Evolutionary conservation across 2,888 invertebrate species (phyloP).

Genomic region (Athrips mouffetella): DNA sequence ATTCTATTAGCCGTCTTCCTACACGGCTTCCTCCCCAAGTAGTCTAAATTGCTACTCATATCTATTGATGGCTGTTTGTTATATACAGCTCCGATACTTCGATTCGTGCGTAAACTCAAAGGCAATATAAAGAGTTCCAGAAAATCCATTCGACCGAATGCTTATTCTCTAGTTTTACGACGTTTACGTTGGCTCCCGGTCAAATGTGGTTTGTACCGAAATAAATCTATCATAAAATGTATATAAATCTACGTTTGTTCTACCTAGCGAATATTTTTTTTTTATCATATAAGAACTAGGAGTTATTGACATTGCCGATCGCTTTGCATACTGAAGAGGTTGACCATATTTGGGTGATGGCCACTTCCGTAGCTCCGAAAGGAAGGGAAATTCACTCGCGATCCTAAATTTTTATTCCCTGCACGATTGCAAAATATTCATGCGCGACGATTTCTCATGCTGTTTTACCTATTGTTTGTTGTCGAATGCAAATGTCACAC

Average conservation of each 20-base stretch:
- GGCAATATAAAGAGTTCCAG: slow-evolving; percentile 28
- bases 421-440: slow-evolving; percentile 50
- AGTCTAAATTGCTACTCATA: slow-evolving; percentile 17
- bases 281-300: too few species aligned
- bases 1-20: slow-evolving; percentile 34
- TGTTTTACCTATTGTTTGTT: slow-evolving; percentile 43
- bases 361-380: slow-evolving; percentile 68
- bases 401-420: slow-evolving; percentile 50
- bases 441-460: slow-evolving; percentile 47
- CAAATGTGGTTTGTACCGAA: slow-evolving; percentile 12
- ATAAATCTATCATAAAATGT: slow-evolving; percentile 13
- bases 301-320: slow-evolving; percentile 50
- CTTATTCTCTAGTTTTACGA: slow-evolving; percentile 15
- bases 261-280: too few species aligned
- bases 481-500: slow-evolving; percentile 35
- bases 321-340: slow-evolving; percentile 54
- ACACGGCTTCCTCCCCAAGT: slow-evolving; percentile 32
- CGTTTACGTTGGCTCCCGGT: slow-evolving; percentile 7
- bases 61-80: slow-evolving; percentile 37
- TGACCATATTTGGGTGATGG: slow-evolving; percentile 41
- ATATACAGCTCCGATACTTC: slow-evolving; percentile 22
- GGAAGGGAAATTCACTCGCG: slow-evolving; percentile 67
- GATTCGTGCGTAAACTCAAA: slow-evolving; percentile 41
- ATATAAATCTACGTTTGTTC: too few species aligned
- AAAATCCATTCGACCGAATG: slow-evolving; percentile 4